Evolutionary conservation across 2,888 invertebrate species (phyloP).

Genomic region (Bugulina stolonifera): DNA sequence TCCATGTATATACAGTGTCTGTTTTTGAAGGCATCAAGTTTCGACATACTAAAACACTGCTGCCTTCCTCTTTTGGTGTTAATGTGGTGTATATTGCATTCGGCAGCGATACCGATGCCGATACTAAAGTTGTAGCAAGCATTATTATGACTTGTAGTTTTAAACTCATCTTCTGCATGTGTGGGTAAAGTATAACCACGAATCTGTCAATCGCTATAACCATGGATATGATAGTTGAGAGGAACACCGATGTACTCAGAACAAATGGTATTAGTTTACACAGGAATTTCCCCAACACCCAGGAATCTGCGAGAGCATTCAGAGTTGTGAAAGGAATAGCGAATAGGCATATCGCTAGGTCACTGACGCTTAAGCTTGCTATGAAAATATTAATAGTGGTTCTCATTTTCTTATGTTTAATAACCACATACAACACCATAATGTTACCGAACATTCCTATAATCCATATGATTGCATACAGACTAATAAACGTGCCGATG

Average conservation of each 20-base stretch:
- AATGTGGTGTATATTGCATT: slow-evolving; percentile 68
- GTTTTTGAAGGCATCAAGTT: slow-evolving; percentile 79
- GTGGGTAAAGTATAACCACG: slow-evolving; percentile 93
- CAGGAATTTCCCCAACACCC: slow-evolving; percentile 84
- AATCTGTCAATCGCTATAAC: slow-evolving; percentile 96
- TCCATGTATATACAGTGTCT: slow-evolving; percentile 71
- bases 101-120: slow-evolving; percentile 79
- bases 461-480: slow-evolving; percentile 76
- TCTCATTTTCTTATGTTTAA: slow-evolving; percentile 88
- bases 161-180: slow-evolving; percentile 82
- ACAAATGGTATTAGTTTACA: slow-evolving; percentile 85
- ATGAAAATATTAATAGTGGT: slow-evolving; percentile 97
- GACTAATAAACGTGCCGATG: slow-evolving; percentile 30
- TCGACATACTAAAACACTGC: slow-evolving; percentile 53
- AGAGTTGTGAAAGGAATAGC: slow-evolving; percentile 95
- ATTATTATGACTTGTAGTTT: slow-evolving; percentile 79
- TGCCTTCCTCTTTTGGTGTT: slow-evolving; percentile 27
- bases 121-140: slow-evolving; percentile 80
- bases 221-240: slow-evolving; percentile 90
- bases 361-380: slow-evolving; percentile 88
- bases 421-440: slow-evolving; percentile 87
- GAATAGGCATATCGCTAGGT: slow-evolving; percentile 83
- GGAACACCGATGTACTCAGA: slow-evolving; percentile 85
- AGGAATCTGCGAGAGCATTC: slow-evolving; percentile 80
- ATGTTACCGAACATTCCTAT: slow-evolving; percentile 61